Percentiles rank a stretch among this genome's conserved stretches.
Evolutionary conservation across 2,113 vertebrate genomes (phyloP).

Genomic region (Limnothrissa miodon): DNA sequence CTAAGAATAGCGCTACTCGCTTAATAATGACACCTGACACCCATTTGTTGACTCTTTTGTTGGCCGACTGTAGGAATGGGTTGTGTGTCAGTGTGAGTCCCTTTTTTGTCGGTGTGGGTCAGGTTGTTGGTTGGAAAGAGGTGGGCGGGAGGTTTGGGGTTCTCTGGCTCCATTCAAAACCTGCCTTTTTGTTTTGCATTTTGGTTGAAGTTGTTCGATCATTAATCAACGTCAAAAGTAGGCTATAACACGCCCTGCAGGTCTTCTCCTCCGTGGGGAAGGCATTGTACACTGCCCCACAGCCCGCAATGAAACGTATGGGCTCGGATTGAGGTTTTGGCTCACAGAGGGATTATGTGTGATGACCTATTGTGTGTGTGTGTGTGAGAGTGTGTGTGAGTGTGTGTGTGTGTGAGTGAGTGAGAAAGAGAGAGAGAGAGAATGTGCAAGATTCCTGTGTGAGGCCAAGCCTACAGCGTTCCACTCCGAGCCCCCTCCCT

Average conservation of each 20-base stretch:
- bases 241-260: conserved; percentile 37
- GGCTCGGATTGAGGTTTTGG: conserved; percentile 12
- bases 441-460: conserved; percentile 11
- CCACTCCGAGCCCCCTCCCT: not conserved
- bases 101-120: not conserved
- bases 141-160: not conserved
- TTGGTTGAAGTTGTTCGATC: conserved; percentile 43
- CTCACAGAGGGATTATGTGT: conserved; percentile 25
- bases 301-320: conserved; percentile 25
- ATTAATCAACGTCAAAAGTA: conserved; percentile 51
- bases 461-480: conserved; percentile 18
- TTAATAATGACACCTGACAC: not conserved
- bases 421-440: not conserved
- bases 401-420: not conserved
- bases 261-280: conserved; percentile 28
- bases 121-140: not conserved
- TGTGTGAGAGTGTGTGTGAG: not conserved
- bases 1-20: not conserved
- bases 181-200: conserved; percentile 38
- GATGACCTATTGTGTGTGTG: conserved; percentile 28
- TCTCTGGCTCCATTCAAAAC: conserved; percentile 18
- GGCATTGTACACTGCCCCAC: not conserved
- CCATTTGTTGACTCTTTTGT: conserved; percentile 14
- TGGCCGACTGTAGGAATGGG: not conserved
- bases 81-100: not conserved